phyloP scores from a whole-genome alignment of 2,113 vertebrate genomes.

The Pelodiscus sinensis region DNA sequence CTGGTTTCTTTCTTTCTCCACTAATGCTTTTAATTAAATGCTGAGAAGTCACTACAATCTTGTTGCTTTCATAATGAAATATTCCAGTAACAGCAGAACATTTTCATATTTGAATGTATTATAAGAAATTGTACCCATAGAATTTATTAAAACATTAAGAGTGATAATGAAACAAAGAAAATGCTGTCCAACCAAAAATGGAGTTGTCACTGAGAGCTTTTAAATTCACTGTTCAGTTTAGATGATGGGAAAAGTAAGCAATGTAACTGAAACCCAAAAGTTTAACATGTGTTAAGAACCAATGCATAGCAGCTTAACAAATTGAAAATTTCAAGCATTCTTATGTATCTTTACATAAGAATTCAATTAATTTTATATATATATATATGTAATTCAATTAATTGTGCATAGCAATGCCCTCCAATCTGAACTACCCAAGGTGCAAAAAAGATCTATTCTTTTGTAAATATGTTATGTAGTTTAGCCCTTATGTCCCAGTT shows the following conservation, averaged over 20 bases:
- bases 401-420: background rate
- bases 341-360: background rate
- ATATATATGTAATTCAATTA: background rate
- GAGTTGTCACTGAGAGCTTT: background rate
- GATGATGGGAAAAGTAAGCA: background rate
- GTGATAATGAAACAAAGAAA: background rate
- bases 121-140: slow-evolving; percentile 52
- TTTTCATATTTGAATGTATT: slow-evolving; percentile 16
- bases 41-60: slow-evolving; percentile 21
- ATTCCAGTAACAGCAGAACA: slow-evolving; percentile 10
- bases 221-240: background rate
- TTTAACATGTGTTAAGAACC: background rate
- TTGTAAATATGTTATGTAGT: background rate
- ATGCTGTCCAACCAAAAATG: background rate
- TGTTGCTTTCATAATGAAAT: slow-evolving; percentile 26
- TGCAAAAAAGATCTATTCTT: background rate
- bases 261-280: background rate
- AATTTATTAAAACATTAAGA: background rate
- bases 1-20: background rate
- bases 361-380: background rate
- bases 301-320: background rate
- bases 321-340: background rate
- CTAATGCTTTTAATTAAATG: slow-evolving; percentile 42
- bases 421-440: background rate
- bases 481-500: background rate